Conservation (phyloP, 2,797 vertebrate genomes). For the Thamnophis elegans region DNA sequence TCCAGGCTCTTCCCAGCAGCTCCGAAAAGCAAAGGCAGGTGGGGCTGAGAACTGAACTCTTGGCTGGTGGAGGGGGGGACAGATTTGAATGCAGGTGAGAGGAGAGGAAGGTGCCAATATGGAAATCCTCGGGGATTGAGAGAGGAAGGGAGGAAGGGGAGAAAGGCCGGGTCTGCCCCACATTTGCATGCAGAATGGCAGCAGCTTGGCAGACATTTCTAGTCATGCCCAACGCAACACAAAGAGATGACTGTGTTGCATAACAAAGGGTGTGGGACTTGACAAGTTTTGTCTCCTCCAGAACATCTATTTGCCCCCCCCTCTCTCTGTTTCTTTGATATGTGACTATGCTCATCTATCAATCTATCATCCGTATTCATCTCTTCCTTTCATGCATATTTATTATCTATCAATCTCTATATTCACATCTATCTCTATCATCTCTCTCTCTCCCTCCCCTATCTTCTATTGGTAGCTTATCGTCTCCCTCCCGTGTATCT, state of each 20-base stretch:
- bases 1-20: background rate
- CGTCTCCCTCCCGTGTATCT: too few relatives aligned
- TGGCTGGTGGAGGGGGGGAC: background rate
- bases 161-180: background rate
- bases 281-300: background rate
- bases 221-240: background rate
- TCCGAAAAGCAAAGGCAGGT: background rate
- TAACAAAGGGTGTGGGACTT: background rate
- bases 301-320: background rate
- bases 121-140: background rate
- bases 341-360: background rate
- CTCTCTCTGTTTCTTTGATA: background rate
- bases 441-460: too few relatives aligned
- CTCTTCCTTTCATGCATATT: background rate
- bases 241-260: background rate
- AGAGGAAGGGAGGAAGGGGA: background rate
- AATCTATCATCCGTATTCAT: background rate
- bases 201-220: background rate
- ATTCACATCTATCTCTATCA: too few relatives aligned
- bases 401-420: background rate
- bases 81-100: background rate
- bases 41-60: background rate
- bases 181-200: background rate
- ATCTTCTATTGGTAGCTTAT: too few relatives aligned
- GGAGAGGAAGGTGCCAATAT: background rate